Evolutionary conservation across 2,888 invertebrate species (phyloP), one percentile per base, ranked within the genome.

Genomic region (Sinopyrophorus schimmeli): DNA sequence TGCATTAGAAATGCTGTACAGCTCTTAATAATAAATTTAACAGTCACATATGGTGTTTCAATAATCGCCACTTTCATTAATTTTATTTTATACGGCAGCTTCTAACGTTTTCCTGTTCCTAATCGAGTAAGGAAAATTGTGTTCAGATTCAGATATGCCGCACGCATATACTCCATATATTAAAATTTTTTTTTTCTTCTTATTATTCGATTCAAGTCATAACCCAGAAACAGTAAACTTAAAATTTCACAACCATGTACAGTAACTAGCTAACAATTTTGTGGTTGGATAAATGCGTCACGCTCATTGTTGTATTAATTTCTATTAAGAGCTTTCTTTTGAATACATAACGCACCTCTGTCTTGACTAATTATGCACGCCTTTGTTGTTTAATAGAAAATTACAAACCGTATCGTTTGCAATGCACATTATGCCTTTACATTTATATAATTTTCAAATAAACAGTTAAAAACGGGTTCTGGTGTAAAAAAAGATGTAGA

Each of bases 191-290:
- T n/a, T 20, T 15, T 24, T n/a, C 28, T 35, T 24, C 37, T 44
- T 44, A 23, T 37, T 35, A 43, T 37, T 18, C 35, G 6, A 15
- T 37, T 15, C 5, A 12, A 37, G 37, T 37, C 14, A 20, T 32
- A 46, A 39, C 46, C 46, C 26, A 38, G 38, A 40, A 40, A 40
- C 15, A 23, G 21, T 1, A 32, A 32, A 44, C 15, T 32, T 17
- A 12, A 38, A n/a, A 38, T 46, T 46, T 46, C 39, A 39, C 38
- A 31, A 27, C 34, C 31, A 34, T 27, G 21, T 46, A 39, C 38
- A 32, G 46, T 39, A 23, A 26, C 30, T 26, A 24, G 26, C 30
- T 31, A 32, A 24, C 38, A 39, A 46, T 39, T 46, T 39, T 31
- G 38, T 32, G 38, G 16, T 38, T 26, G 46, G 39, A 39, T 39